Evolutionary conservation across 2,113 vertebrate species (phyloP).

Genomic region (Atrichornis clamosus): DNA sequence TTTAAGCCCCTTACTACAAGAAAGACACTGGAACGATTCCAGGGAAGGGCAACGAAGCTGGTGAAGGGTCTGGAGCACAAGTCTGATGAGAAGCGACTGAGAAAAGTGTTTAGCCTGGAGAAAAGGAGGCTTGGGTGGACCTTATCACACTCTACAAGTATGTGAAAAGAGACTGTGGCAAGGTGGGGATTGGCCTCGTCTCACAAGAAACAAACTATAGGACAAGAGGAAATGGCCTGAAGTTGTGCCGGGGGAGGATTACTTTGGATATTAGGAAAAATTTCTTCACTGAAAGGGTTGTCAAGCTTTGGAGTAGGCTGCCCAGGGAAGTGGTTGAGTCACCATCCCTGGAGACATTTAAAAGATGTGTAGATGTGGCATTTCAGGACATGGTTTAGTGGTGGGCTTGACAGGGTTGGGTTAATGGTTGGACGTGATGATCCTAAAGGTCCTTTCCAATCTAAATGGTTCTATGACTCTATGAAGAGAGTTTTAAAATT

Average conservation of each 20-base stretch:
- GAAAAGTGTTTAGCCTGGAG: not conserved
- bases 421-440: not conserved
- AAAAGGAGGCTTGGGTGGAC: not conserved
- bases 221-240: not conserved
- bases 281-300: not conserved
- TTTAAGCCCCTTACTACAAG: not conserved
- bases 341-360: not conserved
- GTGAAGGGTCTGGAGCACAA: not conserved
- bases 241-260: not conserved
- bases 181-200: not conserved
- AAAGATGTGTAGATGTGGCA: not conserved
- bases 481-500: not conserved
- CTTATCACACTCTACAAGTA: too few relatives aligned
- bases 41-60: not conserved
- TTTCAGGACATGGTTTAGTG: not conserved
- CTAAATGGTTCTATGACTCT: not conserved
- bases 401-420: not conserved
- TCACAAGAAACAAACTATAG: not conserved
- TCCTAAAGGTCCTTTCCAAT: not conserved
- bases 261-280: not conserved
- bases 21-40: not conserved
- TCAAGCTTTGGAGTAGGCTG: not conserved
- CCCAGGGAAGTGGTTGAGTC: not conserved
- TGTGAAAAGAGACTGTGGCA: rapidly evolving
- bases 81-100: not conserved